Evolutionary conservation across 2,113 vertebrate species (phyloP).

Genomic region (Calyptommatus sinebrachiatus): DNA sequence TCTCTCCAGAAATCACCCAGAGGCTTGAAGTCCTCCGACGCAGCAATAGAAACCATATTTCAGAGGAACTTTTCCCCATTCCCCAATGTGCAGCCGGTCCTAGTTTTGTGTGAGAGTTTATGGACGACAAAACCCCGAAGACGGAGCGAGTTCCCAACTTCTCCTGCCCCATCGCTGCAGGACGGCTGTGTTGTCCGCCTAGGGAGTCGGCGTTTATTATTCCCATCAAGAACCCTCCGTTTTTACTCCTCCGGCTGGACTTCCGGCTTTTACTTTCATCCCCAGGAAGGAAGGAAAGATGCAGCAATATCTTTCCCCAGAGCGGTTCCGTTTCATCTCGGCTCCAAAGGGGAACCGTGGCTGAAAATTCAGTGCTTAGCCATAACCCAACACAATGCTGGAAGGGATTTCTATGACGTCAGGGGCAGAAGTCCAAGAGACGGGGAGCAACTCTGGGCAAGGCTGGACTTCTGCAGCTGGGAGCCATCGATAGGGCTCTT

Average conservation of each 20-base stretch:
- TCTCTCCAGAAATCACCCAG: slow-evolving; percentile 49
- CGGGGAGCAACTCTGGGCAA: no score
- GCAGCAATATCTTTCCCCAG: background rate
- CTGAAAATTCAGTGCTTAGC: background rate
- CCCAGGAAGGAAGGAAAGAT: background rate
- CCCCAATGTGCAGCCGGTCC: slow-evolving; percentile 45
- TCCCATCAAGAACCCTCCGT: no score
- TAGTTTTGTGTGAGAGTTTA: slow-evolving; percentile 57
- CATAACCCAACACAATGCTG: background rate
- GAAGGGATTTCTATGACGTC: background rate
- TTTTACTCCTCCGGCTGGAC: no score
- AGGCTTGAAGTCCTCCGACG: slow-evolving; percentile 67
- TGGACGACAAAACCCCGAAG: slow-evolving; percentile 47
- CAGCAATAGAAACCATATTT: slow-evolving; percentile 76
- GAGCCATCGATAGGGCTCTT: no score
- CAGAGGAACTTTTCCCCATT: slow-evolving; percentile 58
- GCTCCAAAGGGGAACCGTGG: background rate
- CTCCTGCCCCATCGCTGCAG: rapidly evolving
- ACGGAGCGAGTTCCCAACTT: background rate
- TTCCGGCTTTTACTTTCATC: background rate
- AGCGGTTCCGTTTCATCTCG: background rate
- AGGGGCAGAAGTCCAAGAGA: background rate
- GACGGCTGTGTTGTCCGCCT: slow-evolving; percentile 15
- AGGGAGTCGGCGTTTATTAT: background rate
- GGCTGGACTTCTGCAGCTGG: no score